These are phyloP conservation scores for Halcyon badia DNA, from an alignment of 2,797 vertebrate species.

Conservation along the genomic window DNA sequence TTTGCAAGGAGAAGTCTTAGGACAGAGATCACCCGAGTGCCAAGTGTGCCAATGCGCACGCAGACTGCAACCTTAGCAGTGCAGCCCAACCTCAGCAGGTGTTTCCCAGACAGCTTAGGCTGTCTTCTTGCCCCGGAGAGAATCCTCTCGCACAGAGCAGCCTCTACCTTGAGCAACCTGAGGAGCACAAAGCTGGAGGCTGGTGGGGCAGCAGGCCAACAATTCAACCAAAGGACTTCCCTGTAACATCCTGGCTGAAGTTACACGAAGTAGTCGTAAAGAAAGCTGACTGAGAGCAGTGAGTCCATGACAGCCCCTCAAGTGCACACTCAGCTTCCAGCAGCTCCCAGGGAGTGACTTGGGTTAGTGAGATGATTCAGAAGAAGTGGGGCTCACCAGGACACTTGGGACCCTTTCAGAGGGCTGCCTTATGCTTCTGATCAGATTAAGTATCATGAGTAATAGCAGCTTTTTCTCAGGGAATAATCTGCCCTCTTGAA, in stretches of 20 bases:
- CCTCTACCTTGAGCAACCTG: not conserved
- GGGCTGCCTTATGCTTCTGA: not conserved
- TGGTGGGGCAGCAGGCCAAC: not conserved
- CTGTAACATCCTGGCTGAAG: accelerated
- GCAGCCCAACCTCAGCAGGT: not conserved
- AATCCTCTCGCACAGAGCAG: not conserved
- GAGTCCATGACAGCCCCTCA: not conserved
- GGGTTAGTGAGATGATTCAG: not conserved
- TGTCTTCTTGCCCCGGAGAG: not conserved
- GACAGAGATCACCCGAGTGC: accelerated
- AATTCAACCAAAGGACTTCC: not conserved
- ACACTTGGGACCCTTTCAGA: not conserved
- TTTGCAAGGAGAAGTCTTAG: not conserved
- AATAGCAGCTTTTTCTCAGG: not conserved
- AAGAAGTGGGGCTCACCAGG: not conserved
- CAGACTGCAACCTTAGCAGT: not conserved
- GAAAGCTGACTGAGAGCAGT: not conserved
- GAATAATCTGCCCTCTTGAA: not conserved
- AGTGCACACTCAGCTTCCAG: not conserved
- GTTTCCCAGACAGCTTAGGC: not conserved
- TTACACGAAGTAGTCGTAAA: not conserved
- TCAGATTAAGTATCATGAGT: not conserved
- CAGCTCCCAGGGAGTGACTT: not conserved
- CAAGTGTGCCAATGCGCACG: accelerated
- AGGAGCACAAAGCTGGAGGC: not conserved